Evolutionary conservation across 1,140 invertebrate genomes (phyloP).

Genomic region (Cheumatopsyche charites): DNA sequence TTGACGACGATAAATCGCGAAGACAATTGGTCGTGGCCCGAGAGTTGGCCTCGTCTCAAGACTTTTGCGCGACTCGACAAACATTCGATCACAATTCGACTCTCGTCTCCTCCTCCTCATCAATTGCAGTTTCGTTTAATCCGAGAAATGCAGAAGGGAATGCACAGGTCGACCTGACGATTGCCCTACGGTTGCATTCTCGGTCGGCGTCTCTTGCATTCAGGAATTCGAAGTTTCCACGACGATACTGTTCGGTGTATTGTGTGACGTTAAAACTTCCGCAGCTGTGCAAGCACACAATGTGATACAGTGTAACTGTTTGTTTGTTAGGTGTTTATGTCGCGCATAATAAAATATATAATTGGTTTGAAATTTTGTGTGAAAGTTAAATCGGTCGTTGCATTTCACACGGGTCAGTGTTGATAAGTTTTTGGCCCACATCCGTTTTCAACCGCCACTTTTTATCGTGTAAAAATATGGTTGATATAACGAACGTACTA

Average conservation of each 20-base stretch:
- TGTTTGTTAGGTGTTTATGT: too few species aligned
- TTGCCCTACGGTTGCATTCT: background rate
- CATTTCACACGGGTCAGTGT: background rate
- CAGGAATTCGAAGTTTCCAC: background rate
- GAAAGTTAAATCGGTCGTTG: background rate
- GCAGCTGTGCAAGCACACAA: background rate
- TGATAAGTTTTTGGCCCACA: slow-evolving; percentile 27
- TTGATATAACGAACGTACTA: too few species aligned
- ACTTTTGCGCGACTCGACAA: background rate
- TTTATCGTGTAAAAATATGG: slow-evolving; percentile 1
- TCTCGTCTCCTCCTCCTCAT: background rate
- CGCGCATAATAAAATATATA: too few species aligned
- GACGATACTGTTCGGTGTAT: background rate
- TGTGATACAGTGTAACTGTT: background rate
- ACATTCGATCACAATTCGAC: background rate
- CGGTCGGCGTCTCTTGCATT: background rate
- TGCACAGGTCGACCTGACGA: background rate
- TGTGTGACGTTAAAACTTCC: slow-evolving; percentile 2
- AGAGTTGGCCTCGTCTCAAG: slow-evolving; percentile 35
- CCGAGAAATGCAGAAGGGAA: slow-evolving; percentile 1
- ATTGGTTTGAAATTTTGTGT: too few species aligned
- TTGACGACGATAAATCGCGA: slow-evolving; percentile 41
- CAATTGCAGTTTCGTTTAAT: background rate
- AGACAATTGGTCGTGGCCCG: slow-evolving; percentile 34
- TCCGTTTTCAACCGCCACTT: slow-evolving; percentile 7